Conservation (phyloP, 1,140 invertebrate genomes). For the Scaptomyza graminum region DNA sequence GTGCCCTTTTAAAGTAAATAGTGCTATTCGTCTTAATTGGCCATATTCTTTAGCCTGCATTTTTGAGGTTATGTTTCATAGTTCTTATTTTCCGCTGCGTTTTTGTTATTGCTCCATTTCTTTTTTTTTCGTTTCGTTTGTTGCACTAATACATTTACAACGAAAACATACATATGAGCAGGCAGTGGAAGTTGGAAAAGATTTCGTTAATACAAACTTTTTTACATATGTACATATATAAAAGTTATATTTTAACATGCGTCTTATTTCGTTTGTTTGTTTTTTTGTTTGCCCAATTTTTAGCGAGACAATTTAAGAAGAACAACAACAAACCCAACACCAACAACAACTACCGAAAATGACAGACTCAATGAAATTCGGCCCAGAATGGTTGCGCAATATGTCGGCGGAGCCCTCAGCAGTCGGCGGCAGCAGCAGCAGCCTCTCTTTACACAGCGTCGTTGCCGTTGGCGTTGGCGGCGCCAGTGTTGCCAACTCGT, state of each 20-base stretch:
- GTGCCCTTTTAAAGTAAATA: background rate
- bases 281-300: constrained; percentile 9
- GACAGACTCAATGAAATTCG: constrained; percentile 90
- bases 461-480: background rate
- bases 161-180: no score
- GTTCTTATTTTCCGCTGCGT: background rate
- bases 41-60: constrained; percentile 1
- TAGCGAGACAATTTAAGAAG: constrained; percentile 28
- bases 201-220: no score
- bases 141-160: constrained; percentile 3
- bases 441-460: constrained; percentile 31
- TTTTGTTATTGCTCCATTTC: constrained; percentile 22
- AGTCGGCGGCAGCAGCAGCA: constrained; percentile 53
- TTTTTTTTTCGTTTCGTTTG: no score
- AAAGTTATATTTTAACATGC: no score
- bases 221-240: no score
- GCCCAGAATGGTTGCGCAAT: constrained; percentile 90
- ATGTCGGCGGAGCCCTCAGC: constrained; percentile 84
- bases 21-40: constrained; percentile 2
- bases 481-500: constrained; percentile 12
- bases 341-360: constrained; percentile 81
- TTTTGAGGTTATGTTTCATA: constrained; percentile 41
- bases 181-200: no score
- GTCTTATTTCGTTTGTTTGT: background rate
- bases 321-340: constrained; percentile 19